These are phyloP conservation scores for Sinopyrophorus schimmeli DNA, from an alignment of 2,888 invertebrate species.

Conservation along the genomic window DNA sequence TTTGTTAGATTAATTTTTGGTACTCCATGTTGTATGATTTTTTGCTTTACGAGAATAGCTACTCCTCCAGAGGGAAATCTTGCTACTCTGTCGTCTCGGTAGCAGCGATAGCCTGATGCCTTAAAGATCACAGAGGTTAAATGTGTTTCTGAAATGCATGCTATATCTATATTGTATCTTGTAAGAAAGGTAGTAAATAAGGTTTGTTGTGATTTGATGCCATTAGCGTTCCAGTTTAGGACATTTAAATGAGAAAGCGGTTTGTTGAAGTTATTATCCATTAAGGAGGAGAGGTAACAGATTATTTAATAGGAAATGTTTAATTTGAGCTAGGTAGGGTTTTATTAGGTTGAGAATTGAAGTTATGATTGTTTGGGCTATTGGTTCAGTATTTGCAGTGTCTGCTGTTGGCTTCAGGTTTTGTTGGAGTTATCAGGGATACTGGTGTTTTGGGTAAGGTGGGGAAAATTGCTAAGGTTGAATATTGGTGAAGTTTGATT, in stretches of 20 bases:
- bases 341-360: background rate
- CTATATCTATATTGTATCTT: constrained; percentile 2
- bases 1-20: constrained; percentile 8
- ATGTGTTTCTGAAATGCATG: too few species aligned
- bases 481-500: background rate
- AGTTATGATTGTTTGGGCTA: background rate
- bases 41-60: constrained; percentile 8
- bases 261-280: constrained; percentile 4
- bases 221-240: constrained; percentile 11
- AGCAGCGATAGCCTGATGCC: background rate
- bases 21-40: constrained; percentile 6
- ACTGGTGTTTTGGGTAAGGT: too few species aligned
- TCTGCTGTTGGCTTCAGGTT: background rate
- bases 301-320: constrained; percentile 4
- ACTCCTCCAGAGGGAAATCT: constrained; percentile 10
- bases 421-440: too few species aligned
- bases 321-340: constrained; percentile 3
- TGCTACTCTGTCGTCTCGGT: constrained; percentile 2
- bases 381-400: background rate
- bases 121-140: too few species aligned
- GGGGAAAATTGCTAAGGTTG: too few species aligned
- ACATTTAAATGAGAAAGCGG: background rate
- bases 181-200: background rate
- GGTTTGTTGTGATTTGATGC: constrained; percentile 1
- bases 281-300: constrained; percentile 2